phyloP scores from a whole-genome alignment of 2,888 invertebrate species.

The Limulus polyphemus region DNA sequence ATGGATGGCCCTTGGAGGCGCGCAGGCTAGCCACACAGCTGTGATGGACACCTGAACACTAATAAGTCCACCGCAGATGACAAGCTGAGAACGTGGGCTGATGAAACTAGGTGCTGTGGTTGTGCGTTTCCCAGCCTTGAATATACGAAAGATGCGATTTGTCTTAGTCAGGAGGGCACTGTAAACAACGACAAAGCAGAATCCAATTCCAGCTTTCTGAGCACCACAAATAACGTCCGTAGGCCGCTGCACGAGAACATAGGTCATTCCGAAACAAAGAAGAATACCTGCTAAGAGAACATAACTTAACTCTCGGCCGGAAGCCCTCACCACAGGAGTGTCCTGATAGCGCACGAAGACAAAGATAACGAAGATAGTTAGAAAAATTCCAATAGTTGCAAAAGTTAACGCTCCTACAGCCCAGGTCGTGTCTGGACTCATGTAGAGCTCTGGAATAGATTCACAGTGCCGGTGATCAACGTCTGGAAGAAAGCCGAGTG shows the following conservation, averaged over 20 bases:
- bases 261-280: conserved; percentile 38
- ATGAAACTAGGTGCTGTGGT: conserved; percentile 39
- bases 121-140: conserved; percentile 36
- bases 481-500: conserved; percentile 66
- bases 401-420: conserved; percentile 81
- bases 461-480: conserved; percentile 47
- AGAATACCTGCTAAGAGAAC: conserved; percentile 38
- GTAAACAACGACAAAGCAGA: conserved; percentile 38
- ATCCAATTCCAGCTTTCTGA: conserved; percentile 37
- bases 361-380: conserved; percentile 33
- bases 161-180: conserved; percentile 40
- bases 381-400: conserved; percentile 35
- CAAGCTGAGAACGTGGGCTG: conserved; percentile 39
- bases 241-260: conserved; percentile 37
- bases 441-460: conserved; percentile 42
- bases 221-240: conserved; percentile 34
- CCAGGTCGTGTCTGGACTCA: conserved; percentile 58
- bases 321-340: conserved; percentile 40
- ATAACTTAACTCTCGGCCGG: conserved; percentile 39
- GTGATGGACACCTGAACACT: conserved; percentile 51
- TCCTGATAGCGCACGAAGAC: conserved; percentile 36
- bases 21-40: conserved; percentile 80
- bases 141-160: conserved; percentile 30
- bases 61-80: conserved; percentile 37
- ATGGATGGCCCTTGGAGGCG: conserved; percentile 75